These are phyloP conservation scores for Drosophila quadrilineata DNA, from an alignment of 1,140 invertebrate genomes.

Conservation along the genomic window DNA sequence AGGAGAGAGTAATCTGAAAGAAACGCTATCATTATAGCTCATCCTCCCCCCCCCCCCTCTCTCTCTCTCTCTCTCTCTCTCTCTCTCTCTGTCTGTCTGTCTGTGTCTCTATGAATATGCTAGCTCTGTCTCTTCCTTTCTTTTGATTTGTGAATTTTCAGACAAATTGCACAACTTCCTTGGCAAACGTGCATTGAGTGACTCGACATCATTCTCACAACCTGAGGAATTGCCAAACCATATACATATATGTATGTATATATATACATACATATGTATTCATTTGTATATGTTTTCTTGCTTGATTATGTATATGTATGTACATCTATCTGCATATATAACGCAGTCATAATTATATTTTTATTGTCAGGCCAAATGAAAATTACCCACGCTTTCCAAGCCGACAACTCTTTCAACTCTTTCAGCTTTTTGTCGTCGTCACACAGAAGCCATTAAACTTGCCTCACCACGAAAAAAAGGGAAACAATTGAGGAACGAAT, in stretches of 20 bases:
- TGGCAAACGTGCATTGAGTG: conserved; percentile 30
- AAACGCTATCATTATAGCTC: too few relatives aligned
- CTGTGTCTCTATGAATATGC: neutral
- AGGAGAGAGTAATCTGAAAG: neutral
- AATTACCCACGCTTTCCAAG: conserved; percentile 62
- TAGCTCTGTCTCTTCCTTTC: too few relatives aligned
- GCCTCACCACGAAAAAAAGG: conserved; percentile 33
- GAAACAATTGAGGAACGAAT: conserved; percentile 21
- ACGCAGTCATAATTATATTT: conserved; percentile 57
- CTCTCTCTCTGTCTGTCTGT: neutral
- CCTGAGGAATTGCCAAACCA: conserved; percentile 30
- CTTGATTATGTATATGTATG: neutral
- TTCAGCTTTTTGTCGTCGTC: conserved; percentile 20
- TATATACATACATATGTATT: conserved; percentile 1
- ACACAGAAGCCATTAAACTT: conserved; percentile 53
- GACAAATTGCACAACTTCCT: conserved; percentile 54
- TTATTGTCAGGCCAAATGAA: conserved; percentile 50
- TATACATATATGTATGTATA: neutral
- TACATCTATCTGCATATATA: conserved; percentile 30
- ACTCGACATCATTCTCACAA: conserved; percentile 58
- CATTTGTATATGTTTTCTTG: conserved; percentile 3
- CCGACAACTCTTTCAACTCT: conserved; percentile 14
- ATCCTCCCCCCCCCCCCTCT: neutral
- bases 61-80: neutral
- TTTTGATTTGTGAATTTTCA: neutral